These are phyloP conservation scores for Oncorhynchus mykiss DNA, from an alignment of 2,113 vertebrate species.

Conservation along the genomic window DNA sequence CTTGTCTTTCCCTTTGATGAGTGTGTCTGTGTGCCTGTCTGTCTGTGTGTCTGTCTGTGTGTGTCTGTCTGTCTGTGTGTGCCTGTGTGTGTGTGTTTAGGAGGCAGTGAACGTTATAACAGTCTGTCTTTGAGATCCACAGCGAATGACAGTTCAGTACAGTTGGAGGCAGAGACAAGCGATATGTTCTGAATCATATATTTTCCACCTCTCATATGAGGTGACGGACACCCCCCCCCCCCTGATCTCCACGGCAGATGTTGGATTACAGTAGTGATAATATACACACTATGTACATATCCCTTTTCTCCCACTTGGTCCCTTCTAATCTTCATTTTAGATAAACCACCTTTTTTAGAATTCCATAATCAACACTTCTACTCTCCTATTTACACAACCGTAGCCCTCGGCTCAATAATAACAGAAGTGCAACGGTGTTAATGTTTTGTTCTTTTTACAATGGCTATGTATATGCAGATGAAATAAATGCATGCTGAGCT, in stretches of 20 bases:
- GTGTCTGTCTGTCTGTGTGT: not conserved
- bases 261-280: constrained; percentile 66
- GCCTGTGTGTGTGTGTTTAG: constrained; percentile 7
- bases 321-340: constrained; percentile 60
- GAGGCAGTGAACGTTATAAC: constrained; percentile 71
- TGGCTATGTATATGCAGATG: constrained; percentile 66
- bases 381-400: constrained; percentile 75
- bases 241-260: constrained; percentile 72
- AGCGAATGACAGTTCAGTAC: constrained; percentile 69
- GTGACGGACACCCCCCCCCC: constrained; percentile 64
- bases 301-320: constrained; percentile 63
- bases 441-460: constrained; percentile 71
- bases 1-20: constrained; percentile 72
- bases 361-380: constrained; percentile 47
- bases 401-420: constrained; percentile 72
- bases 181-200: constrained; percentile 60
- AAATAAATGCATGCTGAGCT: constrained; percentile 89
- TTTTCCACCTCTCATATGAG: constrained; percentile 59
- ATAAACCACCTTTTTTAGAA: constrained; percentile 43
- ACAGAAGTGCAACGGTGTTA: constrained; percentile 76
- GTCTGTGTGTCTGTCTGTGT: constrained; percentile 44
- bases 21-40: constrained; percentile 70
- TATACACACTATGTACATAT: constrained; percentile 84
- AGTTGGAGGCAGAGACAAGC: constrained; percentile 73
- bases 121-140: constrained; percentile 78